Evolutionary conservation across 1,140 invertebrate species (phyloP).

Genomic region (Neuroterus valhalla): DNA sequence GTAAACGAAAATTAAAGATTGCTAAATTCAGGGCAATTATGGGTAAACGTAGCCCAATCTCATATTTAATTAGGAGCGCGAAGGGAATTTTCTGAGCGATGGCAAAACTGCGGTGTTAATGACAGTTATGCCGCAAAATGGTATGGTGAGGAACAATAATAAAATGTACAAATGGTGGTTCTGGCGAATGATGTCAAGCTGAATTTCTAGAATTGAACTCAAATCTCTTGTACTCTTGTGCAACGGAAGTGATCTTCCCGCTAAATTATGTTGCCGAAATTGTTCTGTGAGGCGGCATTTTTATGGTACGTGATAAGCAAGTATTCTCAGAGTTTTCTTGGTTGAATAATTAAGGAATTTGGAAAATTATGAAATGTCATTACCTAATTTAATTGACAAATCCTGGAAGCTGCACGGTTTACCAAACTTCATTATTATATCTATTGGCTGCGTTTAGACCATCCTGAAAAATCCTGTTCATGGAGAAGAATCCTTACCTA

Average conservation of each 20-base stretch:
- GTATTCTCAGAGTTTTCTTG: no score
- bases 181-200: constrained; percentile 44
- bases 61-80: constrained; percentile 68
- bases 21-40: constrained; percentile 69
- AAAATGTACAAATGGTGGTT: constrained; percentile 62
- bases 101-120: constrained; percentile 60
- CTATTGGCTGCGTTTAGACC: no score
- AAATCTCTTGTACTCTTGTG: constrained; percentile 35
- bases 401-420: no score
- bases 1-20: constrained; percentile 67
- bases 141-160: constrained; percentile 59
- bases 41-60: constrained; percentile 61
- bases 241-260: constrained; percentile 41
- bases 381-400: no score
- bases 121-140: constrained; percentile 64
- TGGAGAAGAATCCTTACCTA: no score
- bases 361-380: no score
- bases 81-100: constrained; percentile 36
- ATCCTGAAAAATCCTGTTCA: no score
- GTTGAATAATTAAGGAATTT: no score
- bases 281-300: no score
- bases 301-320: no score
- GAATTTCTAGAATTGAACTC: constrained; percentile 42
- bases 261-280: neutral
- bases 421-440: no score